These are phyloP conservation scores for Gari tellinella DNA, from an alignment of 2,888 invertebrate genomes.

Conservation along the genomic window DNA sequence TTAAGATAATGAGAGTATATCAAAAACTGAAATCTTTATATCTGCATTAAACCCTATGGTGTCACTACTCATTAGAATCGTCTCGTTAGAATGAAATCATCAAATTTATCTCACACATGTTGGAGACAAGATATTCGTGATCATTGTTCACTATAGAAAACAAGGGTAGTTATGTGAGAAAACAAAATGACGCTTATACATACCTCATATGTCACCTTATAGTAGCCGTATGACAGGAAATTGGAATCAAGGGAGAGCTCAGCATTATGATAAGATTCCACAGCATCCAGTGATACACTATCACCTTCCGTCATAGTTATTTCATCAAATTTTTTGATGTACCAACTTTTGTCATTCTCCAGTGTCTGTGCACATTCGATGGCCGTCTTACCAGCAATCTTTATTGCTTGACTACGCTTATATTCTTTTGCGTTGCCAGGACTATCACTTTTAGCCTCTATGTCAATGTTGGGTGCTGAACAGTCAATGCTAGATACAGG, in stretches of 20 bases:
- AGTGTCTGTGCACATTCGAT: conserved; percentile 71
- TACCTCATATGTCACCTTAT: conserved; percentile 14
- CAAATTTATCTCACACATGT: no score
- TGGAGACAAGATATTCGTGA: no score
- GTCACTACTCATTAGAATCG: no score
- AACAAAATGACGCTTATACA: not conserved
- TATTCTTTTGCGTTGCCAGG: conserved; percentile 7
- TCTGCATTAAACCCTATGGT: no score
- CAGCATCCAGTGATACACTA: conserved; percentile 39
- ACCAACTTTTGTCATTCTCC: conserved; percentile 77
- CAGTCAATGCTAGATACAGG: conserved; percentile 72
- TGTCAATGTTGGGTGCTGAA: conserved; percentile 65
- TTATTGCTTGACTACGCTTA: conserved; percentile 36
- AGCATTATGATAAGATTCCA: conserved; percentile 42
- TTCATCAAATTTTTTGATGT: conserved; percentile 56
- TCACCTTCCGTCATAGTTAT: conserved; percentile 45
- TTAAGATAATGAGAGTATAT: no score
- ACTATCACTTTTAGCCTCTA: conserved; percentile 51
- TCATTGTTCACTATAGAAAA: no score
- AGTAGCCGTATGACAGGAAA: conserved; percentile 78
- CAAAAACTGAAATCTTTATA: no score
- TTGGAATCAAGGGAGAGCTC: conserved; percentile 73
- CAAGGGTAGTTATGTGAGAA: no score
- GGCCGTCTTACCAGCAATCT: conserved; percentile 65
- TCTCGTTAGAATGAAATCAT: not conserved